Percentiles rank a stretch among this genome's conserved stretches.
Evolutionary conservation across 2,888 invertebrate genomes (phyloP).

Genomic region (Protodeltote pygarga): DNA sequence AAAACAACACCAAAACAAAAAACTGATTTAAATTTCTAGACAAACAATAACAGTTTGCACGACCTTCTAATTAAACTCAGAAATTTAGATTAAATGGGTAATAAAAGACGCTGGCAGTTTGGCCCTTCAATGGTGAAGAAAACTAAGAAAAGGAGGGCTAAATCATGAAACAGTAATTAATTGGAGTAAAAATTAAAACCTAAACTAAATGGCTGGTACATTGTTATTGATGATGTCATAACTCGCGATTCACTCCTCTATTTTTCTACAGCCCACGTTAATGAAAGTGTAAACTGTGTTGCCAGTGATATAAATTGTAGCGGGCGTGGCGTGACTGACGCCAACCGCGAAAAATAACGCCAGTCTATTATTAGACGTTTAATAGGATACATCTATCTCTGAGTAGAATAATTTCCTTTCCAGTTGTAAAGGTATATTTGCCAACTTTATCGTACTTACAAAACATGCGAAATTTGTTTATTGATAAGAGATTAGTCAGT

Average conservation of each 20-base stretch:
- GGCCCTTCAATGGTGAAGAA: too few species aligned
- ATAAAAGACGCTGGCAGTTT: too few species aligned
- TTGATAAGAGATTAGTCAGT: slow-evolving; percentile 38
- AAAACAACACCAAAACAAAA: too few species aligned
- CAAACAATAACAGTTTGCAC: too few species aligned
- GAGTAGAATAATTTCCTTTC: slow-evolving; percentile 12
- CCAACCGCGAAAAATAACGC: slow-evolving; percentile 42
- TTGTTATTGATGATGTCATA: slow-evolving; percentile 17
- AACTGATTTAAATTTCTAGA: too few species aligned
- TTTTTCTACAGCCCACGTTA: slow-evolving; percentile 26
- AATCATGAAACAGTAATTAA: neutral
- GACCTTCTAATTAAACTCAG: too few species aligned
- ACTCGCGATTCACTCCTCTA: slow-evolving; percentile 4
- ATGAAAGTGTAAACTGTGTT: slow-evolving; percentile 32
- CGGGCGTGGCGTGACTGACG: slow-evolving; percentile 30
- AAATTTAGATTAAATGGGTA: neutral
- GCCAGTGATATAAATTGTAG: slow-evolving; percentile 30
- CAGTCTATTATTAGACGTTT: slow-evolving; percentile 34
- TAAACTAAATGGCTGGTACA: neutral
- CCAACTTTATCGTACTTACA: too few species aligned
- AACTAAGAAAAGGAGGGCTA: too few species aligned
- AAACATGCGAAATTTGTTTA: slow-evolving; percentile 26
- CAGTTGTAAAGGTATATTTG: slow-evolving; percentile 20
- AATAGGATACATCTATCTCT: slow-evolving; percentile 19
- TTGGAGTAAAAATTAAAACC: slow-evolving; percentile 3